phyloP scores from a whole-genome alignment of 2,888 invertebrate genomes.

The Venusia cambrica region DNA sequence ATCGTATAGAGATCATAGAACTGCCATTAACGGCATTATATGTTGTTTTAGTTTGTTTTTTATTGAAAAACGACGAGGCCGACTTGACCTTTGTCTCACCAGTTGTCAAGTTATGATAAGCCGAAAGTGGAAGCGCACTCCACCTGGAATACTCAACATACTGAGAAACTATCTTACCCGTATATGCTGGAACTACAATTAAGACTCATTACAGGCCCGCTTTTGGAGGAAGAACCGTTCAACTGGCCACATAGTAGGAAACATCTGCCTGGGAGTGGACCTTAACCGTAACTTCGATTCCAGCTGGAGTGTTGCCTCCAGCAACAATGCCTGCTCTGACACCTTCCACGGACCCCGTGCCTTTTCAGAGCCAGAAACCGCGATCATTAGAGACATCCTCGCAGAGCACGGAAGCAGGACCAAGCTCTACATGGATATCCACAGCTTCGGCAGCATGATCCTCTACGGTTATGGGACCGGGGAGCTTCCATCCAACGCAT shows the following conservation, averaged over 20 bases:
- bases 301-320: slow-evolving; percentile 83
- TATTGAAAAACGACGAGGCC: too few species aligned
- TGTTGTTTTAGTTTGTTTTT: too few species aligned
- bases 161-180: too few species aligned
- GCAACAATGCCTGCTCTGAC: slow-evolving; percentile 78
- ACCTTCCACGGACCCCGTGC: slow-evolving; percentile 81
- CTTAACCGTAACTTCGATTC: slow-evolving; percentile 88
- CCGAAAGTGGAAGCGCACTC: too few species aligned
- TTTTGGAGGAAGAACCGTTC: slow-evolving; percentile 87
- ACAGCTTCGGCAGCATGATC: slow-evolving; percentile 86
- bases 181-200: too few species aligned
- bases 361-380: slow-evolving; percentile 85
- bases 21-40: too few species aligned
- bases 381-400: slow-evolving; percentile 80
- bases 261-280: slow-evolving; percentile 84
- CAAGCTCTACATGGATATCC: slow-evolving; percentile 86
- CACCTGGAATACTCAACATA: too few species aligned
- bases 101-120: too few species aligned
- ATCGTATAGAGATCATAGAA: too few species aligned
- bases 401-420: slow-evolving; percentile 68
- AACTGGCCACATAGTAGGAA: slow-evolving; percentile 44
- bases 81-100: too few species aligned
- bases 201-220: slow-evolving; percentile 61
- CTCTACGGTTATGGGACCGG: slow-evolving; percentile 85
- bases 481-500: slow-evolving; percentile 67